A percentile compares a stretch with the other conserved stretches of the same genome.
phyloP scores from a whole-genome alignment of 1,140 invertebrate species.

The Rhagoletis pomonella region DNA sequence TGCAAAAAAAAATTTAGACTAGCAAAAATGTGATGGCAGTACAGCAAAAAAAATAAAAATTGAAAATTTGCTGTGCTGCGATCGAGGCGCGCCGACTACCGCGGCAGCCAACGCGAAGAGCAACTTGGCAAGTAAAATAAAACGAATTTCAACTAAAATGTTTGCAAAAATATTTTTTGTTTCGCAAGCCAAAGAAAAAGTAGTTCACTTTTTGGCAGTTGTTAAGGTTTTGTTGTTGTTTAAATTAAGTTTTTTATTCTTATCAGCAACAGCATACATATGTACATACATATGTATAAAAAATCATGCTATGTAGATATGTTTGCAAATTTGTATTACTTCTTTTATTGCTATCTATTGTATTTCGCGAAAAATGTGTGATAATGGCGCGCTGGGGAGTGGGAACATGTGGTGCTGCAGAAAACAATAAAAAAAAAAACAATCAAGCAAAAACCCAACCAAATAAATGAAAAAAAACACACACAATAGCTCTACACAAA shows the following conservation, averaged over 20 bases:
- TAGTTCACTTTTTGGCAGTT: conserved; percentile 18
- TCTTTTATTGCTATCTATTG: background rate
- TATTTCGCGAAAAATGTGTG: background rate
- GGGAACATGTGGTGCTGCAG: background rate
- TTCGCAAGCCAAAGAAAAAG: conserved; percentile 1
- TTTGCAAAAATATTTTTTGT: background rate
- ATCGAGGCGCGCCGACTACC: background rate
- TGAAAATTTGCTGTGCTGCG: background rate
- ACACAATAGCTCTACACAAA: conserved; percentile 25
- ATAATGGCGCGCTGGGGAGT: background rate
- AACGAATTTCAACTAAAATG: conserved; percentile 5
- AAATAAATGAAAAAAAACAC: background rate
- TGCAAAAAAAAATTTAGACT: background rate
- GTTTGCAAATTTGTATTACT: background rate
- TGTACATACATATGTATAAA: background rate
- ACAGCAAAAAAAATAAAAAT: background rate
- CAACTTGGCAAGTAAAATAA: background rate
- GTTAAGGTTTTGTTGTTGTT: background rate
- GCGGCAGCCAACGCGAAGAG: background rate
- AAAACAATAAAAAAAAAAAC: background rate
- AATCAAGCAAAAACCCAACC: background rate
- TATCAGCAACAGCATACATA: background rate
- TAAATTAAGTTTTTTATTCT: background rate
- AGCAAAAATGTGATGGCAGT: background rate
- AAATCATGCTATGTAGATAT: background rate